A percentile compares a stretch with the other conserved stretches of the same genome.
phyloP scores from a whole-genome alignment of 2,113 vertebrate species.

The Origma solitaria region DNA sequence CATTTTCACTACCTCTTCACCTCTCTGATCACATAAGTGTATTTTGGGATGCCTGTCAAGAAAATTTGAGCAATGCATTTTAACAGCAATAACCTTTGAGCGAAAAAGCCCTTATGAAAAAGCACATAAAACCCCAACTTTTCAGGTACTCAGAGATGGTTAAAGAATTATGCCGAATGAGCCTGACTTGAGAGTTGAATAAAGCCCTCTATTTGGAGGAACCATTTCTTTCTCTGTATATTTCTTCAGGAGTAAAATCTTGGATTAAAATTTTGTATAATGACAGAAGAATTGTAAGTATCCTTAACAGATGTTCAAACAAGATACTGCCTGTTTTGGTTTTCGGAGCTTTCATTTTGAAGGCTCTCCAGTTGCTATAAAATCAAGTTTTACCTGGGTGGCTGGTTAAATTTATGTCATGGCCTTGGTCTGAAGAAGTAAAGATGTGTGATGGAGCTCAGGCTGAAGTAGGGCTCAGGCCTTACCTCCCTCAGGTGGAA shows the following conservation, averaged over 20 bases:
- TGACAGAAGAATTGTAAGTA: neutral
- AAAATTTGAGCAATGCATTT: constrained; percentile 19
- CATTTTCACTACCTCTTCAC: neutral
- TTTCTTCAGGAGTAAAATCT: neutral
- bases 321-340: neutral
- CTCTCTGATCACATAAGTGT: neutral
- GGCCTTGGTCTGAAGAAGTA: neutral
- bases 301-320: neutral
- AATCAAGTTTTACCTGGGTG: neutral
- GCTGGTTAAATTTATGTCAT: accelerated
- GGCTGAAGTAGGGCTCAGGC: accelerated
- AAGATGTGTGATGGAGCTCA: neutral
- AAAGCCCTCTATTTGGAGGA: neutral
- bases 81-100: constrained; percentile 8
- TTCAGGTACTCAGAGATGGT: neutral
- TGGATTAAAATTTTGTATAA: neutral
- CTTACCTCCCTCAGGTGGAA: neutral
- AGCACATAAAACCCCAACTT: neutral
- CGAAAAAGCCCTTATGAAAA: neutral
- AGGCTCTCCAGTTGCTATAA: neutral
- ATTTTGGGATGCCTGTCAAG: constrained; percentile 2
- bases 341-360: neutral
- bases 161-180: neutral
- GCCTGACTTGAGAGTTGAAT: neutral
- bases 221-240: neutral